Evolutionary conservation across 2,797 vertebrate species (phyloP), one percentile per base, ranked within the genome.

Genomic region (Babyrousa celebensis): DNA sequence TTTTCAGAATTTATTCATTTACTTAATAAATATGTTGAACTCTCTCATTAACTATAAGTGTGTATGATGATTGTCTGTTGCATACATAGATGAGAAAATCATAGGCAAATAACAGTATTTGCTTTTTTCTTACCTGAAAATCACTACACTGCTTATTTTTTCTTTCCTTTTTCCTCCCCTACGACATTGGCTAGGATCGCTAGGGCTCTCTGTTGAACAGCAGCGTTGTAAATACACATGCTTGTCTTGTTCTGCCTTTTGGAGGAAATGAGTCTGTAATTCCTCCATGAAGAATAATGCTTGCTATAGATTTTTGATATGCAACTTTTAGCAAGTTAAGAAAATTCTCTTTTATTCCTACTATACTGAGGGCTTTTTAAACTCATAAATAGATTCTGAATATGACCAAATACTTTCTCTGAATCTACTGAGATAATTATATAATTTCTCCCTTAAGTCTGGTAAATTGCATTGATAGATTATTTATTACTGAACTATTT

Each of bases 1-100:
- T 72, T 25, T 74, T 70, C 72, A 8, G 63, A 67, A 85, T n/a
- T n/a, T 94, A 89, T 67, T 71, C n/a, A 89, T 40, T 84, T 70
- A 62, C 40, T 48, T 36, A 43, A 5, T n/a, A 60, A 48, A 25
- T 54, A 14, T 48, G 12, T 16, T 62, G 12, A 67, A 58, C 3
- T 36, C 3, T 80, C 25, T 75, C n/a, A 40, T 68, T 74, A 20
- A 40, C 87, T 62, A n/a, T 8, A 8, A n/a, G 48, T 68, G 52
- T 29, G 0, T 40, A 23, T 54, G 68, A 29, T 62, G 56, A 27
- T 75, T 74, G 12, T 71, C 65, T 72, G 17, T 9, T n/a, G 23
- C 6, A 10, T 15, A 17, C 4, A 1, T 14, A 72, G 70, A 52
- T 23, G 36, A 75, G 74, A 16, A 32, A 29, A 0, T 63, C 58